Percentiles rank a stretch among this genome's conserved stretches.
phyloP scores from a whole-genome alignment of 2,888 invertebrate genomes.

The Crematogaster levior region DNA sequence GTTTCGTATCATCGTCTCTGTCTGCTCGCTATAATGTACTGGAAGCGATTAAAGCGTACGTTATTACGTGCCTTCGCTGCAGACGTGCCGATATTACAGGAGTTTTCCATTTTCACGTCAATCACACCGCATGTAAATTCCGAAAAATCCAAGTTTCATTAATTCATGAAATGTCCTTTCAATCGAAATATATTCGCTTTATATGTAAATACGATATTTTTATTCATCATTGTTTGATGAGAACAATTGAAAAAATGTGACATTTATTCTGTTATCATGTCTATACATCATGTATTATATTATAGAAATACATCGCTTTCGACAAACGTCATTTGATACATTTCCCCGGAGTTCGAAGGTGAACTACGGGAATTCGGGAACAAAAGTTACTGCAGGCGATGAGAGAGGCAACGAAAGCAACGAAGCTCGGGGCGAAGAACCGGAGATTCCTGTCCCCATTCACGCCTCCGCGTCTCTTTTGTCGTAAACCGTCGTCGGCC shows the following conservation, averaged over 20 bases:
- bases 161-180: constrained; percentile 35
- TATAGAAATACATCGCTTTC: constrained; percentile 9
- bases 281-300: neutral
- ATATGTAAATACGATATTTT: constrained; percentile 41
- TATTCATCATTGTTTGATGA: neutral
- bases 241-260: neutral
- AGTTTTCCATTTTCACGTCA: constrained; percentile 18
- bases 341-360: constrained; percentile 48
- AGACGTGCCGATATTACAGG: constrained; percentile 64
- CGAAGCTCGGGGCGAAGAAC: constrained; percentile 28
- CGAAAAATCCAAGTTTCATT: constrained; percentile 26
- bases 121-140: constrained; percentile 28
- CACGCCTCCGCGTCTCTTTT: constrained; percentile 61
- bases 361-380: constrained; percentile 59
- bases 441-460: constrained; percentile 64
- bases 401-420: constrained; percentile 39
- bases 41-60: constrained; percentile 70
- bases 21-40: constrained; percentile 55
- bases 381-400: constrained; percentile 56
- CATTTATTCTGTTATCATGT: neutral
- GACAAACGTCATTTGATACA: constrained; percentile 50
- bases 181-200: neutral
- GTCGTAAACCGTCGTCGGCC: constrained; percentile 61
- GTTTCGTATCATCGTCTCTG: constrained; percentile 54
- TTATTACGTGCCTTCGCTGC: constrained; percentile 51